phyloP scores from a whole-genome alignment of 2,888 invertebrate species.

The Hofmannophila pseudospretella region DNA sequence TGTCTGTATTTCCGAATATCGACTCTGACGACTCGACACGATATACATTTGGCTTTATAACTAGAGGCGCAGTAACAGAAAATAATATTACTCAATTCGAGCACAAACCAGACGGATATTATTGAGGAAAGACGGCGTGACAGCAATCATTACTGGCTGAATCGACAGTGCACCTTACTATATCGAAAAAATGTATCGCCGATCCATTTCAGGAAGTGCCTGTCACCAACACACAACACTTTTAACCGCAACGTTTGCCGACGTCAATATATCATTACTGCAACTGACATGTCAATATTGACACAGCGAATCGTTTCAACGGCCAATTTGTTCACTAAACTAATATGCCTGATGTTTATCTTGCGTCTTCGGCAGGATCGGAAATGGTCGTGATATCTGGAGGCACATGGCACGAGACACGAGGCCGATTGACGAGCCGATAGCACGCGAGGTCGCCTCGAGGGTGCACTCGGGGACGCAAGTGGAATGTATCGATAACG shows the following conservation, averaged over 20 bases:
- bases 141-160: too few relatives aligned
- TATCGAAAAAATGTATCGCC: too few relatives aligned
- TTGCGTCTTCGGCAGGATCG: not conserved
- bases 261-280: not conserved
- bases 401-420: not conserved
- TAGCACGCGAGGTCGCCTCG: conserved; percentile 3
- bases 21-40: too few relatives aligned
- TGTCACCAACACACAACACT: not conserved
- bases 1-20: too few relatives aligned
- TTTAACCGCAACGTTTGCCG: not conserved
- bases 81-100: too few relatives aligned
- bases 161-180: too few relatives aligned
- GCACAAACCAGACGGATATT: too few relatives aligned
- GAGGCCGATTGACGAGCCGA: conserved; percentile 1
- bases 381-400: not conserved
- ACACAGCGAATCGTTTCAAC: not conserved
- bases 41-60: too few relatives aligned
- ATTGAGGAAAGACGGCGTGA: too few relatives aligned
- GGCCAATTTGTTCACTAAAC: not conserved
- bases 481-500: not conserved
- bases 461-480: not conserved
- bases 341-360: conserved; percentile 6
- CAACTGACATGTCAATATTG: conserved; percentile 1
- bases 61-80: too few relatives aligned
- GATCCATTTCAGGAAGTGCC: too few relatives aligned